Evolutionary conservation across 1,140 invertebrate species (phyloP), one percentile per base, ranked within the genome.

Genomic region (Notospermus geniculatus): DNA sequence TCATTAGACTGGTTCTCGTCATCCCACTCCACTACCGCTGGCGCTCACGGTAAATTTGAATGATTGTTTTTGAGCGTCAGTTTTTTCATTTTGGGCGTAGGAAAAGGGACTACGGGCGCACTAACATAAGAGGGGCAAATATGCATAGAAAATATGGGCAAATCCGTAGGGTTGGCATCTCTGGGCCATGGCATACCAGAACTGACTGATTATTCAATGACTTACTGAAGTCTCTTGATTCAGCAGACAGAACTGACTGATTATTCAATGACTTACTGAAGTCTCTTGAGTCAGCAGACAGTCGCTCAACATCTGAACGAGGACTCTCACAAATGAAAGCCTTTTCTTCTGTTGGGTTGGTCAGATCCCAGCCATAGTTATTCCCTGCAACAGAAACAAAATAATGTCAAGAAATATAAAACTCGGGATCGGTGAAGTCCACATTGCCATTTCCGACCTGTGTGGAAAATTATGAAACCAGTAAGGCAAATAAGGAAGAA

Each of bases 301-400:
- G 46, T n/a, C n/a, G 4, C 46, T 19, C 4, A 23, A 50, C 46
- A 4, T 50, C 46, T 4, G 46, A 50, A 9, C 25, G n/a, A 19
- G 46, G 19, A 27, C n/a, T 27, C n/a, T 50, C 46, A 50, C 46
- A 50, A 27, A 50, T 50, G n/a, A 23, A 50, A 5, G 46, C 19
- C 46, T 27, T 50, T 4, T 5, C 46, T 9, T 23, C 5, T 9
- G 46, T n/a, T 9, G 19, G 19, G n/a, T 50, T n/a, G 4, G 46
- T 27, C 46, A 50, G 25, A 27, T 50, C 46, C 46, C 46, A 50
- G 19, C 25, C 25, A 19, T n/a, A n/a, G n/a, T 4, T 50, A 50
- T 50, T 50, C 39, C 39, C 19, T 43, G 19, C 11, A 43, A 43
- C 19, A 43, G 11, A 43, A 43, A 43, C 19, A 19, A 43, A 43